phyloP scores from a whole-genome alignment of 2,113 vertebrate genomes.

The Dasypus novemcinctus region DNA sequence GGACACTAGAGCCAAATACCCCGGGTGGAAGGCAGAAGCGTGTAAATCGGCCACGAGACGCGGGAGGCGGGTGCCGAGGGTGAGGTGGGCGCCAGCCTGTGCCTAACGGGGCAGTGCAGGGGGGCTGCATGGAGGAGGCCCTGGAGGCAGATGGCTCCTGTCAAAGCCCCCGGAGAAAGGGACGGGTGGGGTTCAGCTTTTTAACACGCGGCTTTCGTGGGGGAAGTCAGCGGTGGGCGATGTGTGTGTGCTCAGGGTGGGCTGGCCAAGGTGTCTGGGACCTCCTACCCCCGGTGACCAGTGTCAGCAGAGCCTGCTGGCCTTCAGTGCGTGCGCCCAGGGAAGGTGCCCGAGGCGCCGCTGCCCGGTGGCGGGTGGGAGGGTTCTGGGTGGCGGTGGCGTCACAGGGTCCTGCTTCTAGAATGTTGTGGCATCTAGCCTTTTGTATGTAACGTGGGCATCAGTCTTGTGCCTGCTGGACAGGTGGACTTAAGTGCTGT shows the following conservation, averaged over 20 bases:
- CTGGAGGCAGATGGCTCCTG: neutral
- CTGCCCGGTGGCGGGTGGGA: neutral
- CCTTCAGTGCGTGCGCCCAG: neutral
- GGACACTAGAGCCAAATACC: neutral
- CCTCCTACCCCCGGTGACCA: no score
- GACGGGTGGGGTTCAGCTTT: neutral
- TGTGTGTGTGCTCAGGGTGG: neutral
- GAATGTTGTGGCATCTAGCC: no score
- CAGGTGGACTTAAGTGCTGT: no score
- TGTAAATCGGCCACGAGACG: neutral
- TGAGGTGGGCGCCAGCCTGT: fast-evolving
- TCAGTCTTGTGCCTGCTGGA: neutral
- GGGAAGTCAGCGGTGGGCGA: neutral
- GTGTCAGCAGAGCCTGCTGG: neutral
- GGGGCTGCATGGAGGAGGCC: neutral
- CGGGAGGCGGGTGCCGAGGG: no score
- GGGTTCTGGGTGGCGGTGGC: neutral
- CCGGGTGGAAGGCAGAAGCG: neutral
- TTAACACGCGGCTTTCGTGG: neutral
- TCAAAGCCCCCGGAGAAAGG: neutral
- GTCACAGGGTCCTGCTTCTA: neutral
- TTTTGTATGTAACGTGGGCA: no score
- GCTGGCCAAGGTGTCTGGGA: neutral
- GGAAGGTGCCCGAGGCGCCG: no score
- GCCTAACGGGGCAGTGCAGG: neutral